phyloP scores from a whole-genome alignment of 2,113 vertebrate genomes.

The Anarhynchus alexandrinus region DNA sequence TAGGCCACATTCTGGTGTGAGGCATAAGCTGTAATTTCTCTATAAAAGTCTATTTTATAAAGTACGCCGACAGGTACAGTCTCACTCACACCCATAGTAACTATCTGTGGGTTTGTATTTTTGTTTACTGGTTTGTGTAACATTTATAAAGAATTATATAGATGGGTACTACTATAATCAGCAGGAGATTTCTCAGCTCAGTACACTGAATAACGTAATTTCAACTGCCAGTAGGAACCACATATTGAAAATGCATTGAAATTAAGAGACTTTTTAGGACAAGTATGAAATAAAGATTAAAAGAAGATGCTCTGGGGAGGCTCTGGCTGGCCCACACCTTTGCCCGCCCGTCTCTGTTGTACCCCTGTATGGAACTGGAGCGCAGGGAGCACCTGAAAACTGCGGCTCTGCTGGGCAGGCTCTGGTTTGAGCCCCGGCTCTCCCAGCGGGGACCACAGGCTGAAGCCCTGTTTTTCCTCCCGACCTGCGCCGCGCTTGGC shows the following conservation, averaged over 20 bases:
- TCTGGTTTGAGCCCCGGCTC: background rate
- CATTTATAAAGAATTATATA: background rate
- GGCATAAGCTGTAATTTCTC: background rate
- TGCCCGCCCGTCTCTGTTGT: background rate
- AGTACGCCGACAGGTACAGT: background rate
- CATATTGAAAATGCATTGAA: background rate
- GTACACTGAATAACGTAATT: background rate
- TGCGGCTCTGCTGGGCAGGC: background rate
- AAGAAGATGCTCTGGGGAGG: background rate
- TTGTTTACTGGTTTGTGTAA: background rate
- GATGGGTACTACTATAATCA: background rate
- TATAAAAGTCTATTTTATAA: background rate
- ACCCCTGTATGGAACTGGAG: rapidly evolving
- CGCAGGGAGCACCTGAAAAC: rapidly evolving
- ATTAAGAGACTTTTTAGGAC: background rate
- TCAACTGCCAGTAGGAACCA: background rate
- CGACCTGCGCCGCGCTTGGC: rapidly evolving
- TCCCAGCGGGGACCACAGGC: background rate
- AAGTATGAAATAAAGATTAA: background rate
- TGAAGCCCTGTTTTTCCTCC: background rate
- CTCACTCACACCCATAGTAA: background rate
- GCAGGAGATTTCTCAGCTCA: background rate
- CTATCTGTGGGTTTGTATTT: background rate
- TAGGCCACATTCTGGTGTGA: background rate
- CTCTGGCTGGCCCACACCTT: background rate